phyloP scores from a whole-genome alignment of 2,888 invertebrate genomes.

The Chaetoderma sp. region DNA sequence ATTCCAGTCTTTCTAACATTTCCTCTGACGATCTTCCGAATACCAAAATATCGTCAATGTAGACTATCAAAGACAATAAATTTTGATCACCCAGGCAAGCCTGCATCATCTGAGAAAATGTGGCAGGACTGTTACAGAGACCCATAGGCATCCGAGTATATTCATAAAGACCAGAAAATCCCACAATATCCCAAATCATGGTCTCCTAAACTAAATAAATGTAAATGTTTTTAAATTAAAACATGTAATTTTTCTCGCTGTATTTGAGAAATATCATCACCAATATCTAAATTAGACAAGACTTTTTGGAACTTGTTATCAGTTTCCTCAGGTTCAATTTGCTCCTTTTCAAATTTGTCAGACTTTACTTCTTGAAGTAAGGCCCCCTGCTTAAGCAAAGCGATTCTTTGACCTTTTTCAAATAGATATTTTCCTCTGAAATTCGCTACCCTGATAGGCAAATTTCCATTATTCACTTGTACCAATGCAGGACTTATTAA shows the following conservation, averaged over 20 bases:
- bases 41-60: slow-evolving; percentile 40
- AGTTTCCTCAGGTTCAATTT: not conserved
- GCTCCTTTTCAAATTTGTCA: no score
- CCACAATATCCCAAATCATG: slow-evolving; percentile 29
- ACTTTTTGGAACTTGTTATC: not conserved
- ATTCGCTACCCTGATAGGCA: no score
- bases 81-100: slow-evolving; percentile 26
- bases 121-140: slow-evolving; percentile 25
- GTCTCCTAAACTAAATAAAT: no score
- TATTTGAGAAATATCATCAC: no score
- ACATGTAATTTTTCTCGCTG: no score
- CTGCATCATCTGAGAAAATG: slow-evolving; percentile 37
- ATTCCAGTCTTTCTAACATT: slow-evolving; percentile 31
- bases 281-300: slow-evolving; percentile 3
- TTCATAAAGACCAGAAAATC: slow-evolving; percentile 37
- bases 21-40: slow-evolving; percentile 34
- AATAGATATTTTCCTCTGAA: no score
- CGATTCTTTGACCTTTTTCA: no score
- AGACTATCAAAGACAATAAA: slow-evolving; percentile 29
- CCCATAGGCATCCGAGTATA: slow-evolving; percentile 36
- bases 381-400: no score
- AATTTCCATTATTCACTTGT: no score
- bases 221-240: no score
- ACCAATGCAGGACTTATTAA: no score
- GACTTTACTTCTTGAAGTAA: no score